Evolutionary conservation across 23 tunicate species (phyloP).

Genomic region (Halocynthia roretzi): DNA sequence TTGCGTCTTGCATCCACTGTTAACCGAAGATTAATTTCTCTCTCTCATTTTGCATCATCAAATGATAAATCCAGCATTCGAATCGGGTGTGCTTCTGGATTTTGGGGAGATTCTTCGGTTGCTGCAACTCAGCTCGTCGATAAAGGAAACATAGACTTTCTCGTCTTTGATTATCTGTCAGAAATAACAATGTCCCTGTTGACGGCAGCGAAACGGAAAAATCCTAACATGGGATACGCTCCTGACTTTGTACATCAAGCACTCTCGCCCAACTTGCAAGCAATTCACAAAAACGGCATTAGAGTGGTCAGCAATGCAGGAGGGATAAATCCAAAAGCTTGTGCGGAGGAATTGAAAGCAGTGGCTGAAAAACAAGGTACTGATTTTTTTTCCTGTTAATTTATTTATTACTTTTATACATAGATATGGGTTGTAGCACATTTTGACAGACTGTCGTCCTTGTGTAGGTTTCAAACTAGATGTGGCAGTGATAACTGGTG

Average conservation of each 20-base stretch:
- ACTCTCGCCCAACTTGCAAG: conserved; percentile 43
- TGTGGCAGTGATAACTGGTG: conserved; percentile 35
- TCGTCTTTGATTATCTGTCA: conserved; percentile 88
- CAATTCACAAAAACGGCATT: conserved; percentile 34
- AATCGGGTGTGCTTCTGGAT: conserved; percentile 93
- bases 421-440: neutral
- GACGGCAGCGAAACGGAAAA: conserved; percentile 64
- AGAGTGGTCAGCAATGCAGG: conserved; percentile 91
- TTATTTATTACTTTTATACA: neutral
- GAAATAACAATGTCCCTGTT: conserved; percentile 97
- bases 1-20: no score
- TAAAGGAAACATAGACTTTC: conserved; percentile 65
- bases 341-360: conserved; percentile 46
- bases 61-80: conserved; percentile 25
- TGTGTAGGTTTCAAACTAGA: conserved; percentile 6
- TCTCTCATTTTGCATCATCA: neutral
- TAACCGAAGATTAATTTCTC: no score
- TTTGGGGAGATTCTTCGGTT: conserved; percentile 88
- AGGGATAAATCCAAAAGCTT: conserved; percentile 84
- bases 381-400: neutral
- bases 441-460: no score
- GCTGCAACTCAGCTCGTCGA: conserved; percentile 63
- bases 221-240: conserved; percentile 75
- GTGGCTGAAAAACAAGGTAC: conserved; percentile 42
- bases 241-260: conserved; percentile 79